Conservation (phyloP, 1,140 invertebrate genomes). For the Megalonaias nervosa region DNA sequence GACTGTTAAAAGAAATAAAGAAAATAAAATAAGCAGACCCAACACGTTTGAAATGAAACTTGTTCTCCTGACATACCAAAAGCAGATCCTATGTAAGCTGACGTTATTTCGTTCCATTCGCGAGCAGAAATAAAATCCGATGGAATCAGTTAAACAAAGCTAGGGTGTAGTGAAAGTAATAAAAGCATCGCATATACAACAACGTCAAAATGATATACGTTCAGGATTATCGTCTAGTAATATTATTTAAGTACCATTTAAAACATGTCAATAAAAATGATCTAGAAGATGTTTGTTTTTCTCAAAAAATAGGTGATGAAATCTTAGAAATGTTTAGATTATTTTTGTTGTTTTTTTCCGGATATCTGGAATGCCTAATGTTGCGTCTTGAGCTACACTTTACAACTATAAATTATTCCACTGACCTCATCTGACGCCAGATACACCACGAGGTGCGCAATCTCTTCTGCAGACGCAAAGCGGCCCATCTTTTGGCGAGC, state of each 20-base stretch:
- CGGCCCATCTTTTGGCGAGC: slow-evolving; percentile 70
- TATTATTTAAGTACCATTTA: no score
- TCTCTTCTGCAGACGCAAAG: slow-evolving; percentile 71
- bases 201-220: no score
- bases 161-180: background rate
- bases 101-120: background rate
- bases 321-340: background rate
- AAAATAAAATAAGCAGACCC: background rate
- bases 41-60: background rate
- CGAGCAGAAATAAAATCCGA: background rate
- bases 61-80: background rate
- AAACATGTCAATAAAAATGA: background rate
- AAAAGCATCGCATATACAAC: background rate
- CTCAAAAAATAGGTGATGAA: background rate
- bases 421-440: slow-evolving; percentile 72
- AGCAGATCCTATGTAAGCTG: background rate
- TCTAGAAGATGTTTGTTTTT: background rate
- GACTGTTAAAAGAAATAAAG: slow-evolving; percentile 59
- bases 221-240: no score
- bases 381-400: background rate
- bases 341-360: no score
- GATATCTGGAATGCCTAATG: background rate
- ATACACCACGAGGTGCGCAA: slow-evolving; percentile 70
- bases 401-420: background rate
- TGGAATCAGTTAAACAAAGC: background rate